Evolutionary conservation across 1,140 invertebrate genomes (phyloP).

Genomic region (Listronotus bonariensis): DNA sequence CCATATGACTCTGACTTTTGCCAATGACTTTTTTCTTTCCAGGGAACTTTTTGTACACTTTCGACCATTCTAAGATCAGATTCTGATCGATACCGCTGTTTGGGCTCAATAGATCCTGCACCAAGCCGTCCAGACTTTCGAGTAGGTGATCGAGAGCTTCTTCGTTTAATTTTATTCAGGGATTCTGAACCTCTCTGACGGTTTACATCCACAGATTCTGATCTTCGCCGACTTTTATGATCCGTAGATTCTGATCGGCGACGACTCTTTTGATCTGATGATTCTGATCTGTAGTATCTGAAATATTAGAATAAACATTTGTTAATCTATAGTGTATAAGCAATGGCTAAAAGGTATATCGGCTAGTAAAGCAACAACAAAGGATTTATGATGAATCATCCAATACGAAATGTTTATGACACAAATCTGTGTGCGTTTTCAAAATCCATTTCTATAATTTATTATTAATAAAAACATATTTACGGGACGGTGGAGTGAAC

Average conservation of each 20-base stretch:
- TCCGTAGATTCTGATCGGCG: constrained; percentile 12
- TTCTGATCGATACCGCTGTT: constrained; percentile 41
- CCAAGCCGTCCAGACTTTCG: neutral
- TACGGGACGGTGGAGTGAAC: no score
- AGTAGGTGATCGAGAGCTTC: constrained; percentile 3
- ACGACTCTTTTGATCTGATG: constrained; percentile 11
- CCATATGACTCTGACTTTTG: constrained; percentile 45
- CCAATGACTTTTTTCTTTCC: constrained; percentile 5
- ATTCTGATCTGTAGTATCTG: constrained; percentile 14
- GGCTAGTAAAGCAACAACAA: no score
- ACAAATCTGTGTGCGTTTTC: no score
- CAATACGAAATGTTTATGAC: no score
- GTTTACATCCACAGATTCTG: neutral
- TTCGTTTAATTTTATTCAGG: neutral
- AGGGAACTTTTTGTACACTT: constrained; percentile 1
- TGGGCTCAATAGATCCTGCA: neutral
- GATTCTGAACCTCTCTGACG: neutral
- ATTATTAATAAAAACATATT: no score
- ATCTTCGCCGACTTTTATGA: neutral
- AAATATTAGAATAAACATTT: neutral
- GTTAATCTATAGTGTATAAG: no score
- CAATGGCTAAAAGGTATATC: no score
- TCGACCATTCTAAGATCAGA: constrained; percentile 38
- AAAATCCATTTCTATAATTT: no score
- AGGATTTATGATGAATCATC: no score